These are phyloP conservation scores for Carettochelys insculpta DNA, from an alignment of 2,113 vertebrate species.

Conservation along the genomic window DNA sequence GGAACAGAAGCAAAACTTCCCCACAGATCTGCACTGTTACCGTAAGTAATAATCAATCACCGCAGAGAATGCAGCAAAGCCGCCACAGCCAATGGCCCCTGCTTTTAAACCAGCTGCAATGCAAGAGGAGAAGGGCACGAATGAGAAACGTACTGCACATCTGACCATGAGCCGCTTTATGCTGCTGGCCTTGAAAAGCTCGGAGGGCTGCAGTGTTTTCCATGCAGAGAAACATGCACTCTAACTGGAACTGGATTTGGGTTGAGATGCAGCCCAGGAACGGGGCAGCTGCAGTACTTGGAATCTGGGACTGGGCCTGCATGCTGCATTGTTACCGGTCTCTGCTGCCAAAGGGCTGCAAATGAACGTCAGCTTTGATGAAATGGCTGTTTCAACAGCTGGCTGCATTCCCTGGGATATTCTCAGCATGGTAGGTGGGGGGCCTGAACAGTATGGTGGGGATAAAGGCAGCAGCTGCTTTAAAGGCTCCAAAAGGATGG, in stretches of 20 bases:
- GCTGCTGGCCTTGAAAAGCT: background rate
- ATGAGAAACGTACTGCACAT: background rate
- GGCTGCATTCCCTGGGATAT: background rate
- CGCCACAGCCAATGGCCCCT: constrained; percentile 92
- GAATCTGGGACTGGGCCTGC: fast-evolving
- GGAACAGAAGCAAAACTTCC: background rate
- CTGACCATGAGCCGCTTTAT: background rate
- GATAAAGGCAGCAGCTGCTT: background rate
- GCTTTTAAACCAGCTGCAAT: constrained; percentile 92
- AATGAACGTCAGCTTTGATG: background rate
- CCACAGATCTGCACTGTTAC: constrained; percentile 59
- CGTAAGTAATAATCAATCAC: constrained; percentile 94
- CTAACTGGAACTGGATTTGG: background rate
- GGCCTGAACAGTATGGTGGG: background rate
- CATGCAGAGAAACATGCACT: background rate
- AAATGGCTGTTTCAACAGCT: background rate
- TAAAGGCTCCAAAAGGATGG: constrained; percentile 42
- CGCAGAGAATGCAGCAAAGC: constrained; percentile 96
- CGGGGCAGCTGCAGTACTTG: background rate
- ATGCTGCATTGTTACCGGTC: background rate
- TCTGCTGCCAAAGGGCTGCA: background rate
- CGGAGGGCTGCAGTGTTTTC: background rate
- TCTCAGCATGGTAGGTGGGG: background rate
- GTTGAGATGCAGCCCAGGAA: background rate
- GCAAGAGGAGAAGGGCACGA: background rate